Base-by-base conservation (phyloP, 2,888 invertebrate genomes). In the Crematogaster levior region DNA sequence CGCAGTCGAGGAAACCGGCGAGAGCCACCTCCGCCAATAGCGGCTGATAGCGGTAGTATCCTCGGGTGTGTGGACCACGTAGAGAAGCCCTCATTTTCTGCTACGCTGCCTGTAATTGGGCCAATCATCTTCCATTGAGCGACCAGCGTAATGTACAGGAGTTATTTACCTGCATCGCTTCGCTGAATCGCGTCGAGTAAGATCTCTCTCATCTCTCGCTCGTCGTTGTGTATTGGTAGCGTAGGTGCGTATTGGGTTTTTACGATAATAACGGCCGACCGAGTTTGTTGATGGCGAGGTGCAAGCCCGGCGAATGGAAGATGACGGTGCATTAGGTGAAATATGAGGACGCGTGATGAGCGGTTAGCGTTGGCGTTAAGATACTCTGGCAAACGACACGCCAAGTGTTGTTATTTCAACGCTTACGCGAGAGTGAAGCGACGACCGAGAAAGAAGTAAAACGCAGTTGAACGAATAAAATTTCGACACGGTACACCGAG, bases 51-150 rank as follows among this genome's bases (percentile, higher is more conserved):
- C 65, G 48, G 30, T n/a, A 34, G 77, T 79, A 79, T 79, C 82
- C 58, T 79, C 70, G 81, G 80, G 73, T 80, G 68, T 77, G 70
- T 63, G 81, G 37, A 40, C 72, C 80, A 80, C 72, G 83, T 72
- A 66, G 74, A 37, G 81, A 81, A 89, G 85, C 84, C 86, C 90
- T 91, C 89, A 91, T 92, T 93, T 93, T 92, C 92, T 90, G 89
- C 92, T 90, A 89, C 89, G 89, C 86, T 91, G 90, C 85, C 84
- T 86, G 89, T 93, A 93, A 93, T 93, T 93, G 91, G 91, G 89
- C 85, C 92, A 91, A 92, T 92, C 92, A 91, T 91, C 91, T 90
- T 86, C 91, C 90, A 91, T 92, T 88, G 89, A 92, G 88, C 89
- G 81, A 82, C 82, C 83, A 43, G 63, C 84, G 83, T 81, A 82